Conservation (phyloP, 1,140 invertebrate genomes). For the Galendromus occidentalis region DNA sequence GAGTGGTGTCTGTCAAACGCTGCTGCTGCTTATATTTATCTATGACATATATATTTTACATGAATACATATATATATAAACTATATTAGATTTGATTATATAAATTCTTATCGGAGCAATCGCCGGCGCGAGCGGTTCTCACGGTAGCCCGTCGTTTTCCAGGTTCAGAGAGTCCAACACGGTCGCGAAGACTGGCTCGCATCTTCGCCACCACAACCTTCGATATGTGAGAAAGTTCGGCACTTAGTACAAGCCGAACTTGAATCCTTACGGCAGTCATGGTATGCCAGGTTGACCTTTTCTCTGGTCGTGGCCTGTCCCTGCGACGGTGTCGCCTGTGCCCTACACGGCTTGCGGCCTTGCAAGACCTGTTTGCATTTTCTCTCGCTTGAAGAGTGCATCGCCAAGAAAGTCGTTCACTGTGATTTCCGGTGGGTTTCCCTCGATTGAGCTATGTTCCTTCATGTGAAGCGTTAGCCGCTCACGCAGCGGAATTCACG, state of each 20-base stretch:
- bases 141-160: too few relatives aligned
- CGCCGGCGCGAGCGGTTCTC: too few relatives aligned
- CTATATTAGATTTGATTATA: background rate
- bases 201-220: slow-evolving; percentile 1
- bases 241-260: slow-evolving; percentile 30
- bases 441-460: slow-evolving; percentile 14
- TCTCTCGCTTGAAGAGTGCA: slow-evolving; percentile 30
- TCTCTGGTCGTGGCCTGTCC: slow-evolving; percentile 26
- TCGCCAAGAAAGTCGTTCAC: slow-evolving; percentile 28
- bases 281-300: slow-evolving; percentile 29
- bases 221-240: slow-evolving; percentile 22
- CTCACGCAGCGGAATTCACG: too few relatives aligned
- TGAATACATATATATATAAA: background rate
- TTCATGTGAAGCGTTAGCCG: slow-evolving; percentile 29
- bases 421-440: slow-evolving; percentile 13
- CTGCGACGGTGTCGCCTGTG: slow-evolving; percentile 26
- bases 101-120: too few relatives aligned
- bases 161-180: background rate
- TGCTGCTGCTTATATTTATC: background rate
- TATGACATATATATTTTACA: background rate
- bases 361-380: slow-evolving; percentile 30
- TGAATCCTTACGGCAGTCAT: slow-evolving; percentile 26
- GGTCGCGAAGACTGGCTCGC: slow-evolving; percentile 2
- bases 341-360: slow-evolving; percentile 22
- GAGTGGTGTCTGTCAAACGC: background rate